Percentiles rank a stretch among this genome's conserved stretches.
phyloP scores from a whole-genome alignment of 2,888 invertebrate genomes.

The Melieria picta region DNA sequence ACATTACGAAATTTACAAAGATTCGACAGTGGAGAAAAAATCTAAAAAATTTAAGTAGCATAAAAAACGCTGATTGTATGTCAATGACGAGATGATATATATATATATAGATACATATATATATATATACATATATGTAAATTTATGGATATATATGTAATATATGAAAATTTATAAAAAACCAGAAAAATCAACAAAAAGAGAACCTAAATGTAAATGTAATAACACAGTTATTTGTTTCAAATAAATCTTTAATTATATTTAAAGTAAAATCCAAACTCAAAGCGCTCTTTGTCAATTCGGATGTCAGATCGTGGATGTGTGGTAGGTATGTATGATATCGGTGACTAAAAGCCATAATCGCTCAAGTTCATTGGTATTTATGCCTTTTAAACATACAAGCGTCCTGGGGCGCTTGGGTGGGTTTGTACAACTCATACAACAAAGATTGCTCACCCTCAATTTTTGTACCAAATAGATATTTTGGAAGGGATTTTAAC shows the following conservation, averaged over 20 bases:
- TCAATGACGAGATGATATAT: constrained; percentile 18
- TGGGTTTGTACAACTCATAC: no score
- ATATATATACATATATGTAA: constrained; percentile 7
- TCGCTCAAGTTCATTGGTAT: no score
- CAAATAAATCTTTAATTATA: constrained; percentile 65
- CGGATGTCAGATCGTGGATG: not conserved
- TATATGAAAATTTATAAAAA: constrained; percentile 10
- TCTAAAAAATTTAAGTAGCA: constrained; percentile 6
- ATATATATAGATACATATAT: constrained; percentile 11
- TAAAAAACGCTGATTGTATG: constrained; percentile 28
- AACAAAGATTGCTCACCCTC: no score
- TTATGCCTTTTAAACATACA: no score
- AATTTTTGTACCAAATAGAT: no score
- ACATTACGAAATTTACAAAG: constrained; percentile 21
- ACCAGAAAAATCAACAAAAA: constrained; percentile 22
- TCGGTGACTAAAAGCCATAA: not conserved
- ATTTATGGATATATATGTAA: constrained; percentile 20
- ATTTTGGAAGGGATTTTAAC: no score
- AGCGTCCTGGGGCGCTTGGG: no score
- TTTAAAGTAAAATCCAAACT: constrained; percentile 48
- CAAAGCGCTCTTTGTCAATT: constrained; percentile 2
- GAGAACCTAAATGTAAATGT: constrained; percentile 54
- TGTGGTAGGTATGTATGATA: not conserved
- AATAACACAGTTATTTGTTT: constrained; percentile 66
- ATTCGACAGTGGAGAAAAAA: constrained; percentile 4